Conservation (phyloP, 2,888 invertebrate genomes). For the Sinhomidia bicolor region DNA sequence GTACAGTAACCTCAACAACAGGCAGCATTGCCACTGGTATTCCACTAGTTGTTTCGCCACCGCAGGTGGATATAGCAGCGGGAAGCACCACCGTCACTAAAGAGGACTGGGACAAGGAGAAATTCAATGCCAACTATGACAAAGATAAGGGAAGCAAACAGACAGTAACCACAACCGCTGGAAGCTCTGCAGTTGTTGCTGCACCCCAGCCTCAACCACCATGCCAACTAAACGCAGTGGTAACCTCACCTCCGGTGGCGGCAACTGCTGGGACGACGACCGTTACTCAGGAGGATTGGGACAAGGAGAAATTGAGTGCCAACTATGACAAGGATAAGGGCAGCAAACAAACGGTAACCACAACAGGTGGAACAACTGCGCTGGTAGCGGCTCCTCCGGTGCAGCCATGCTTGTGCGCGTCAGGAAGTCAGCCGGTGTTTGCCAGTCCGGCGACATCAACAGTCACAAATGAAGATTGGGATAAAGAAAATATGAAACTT, state of each 20-base stretch:
- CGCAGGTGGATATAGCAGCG: background rate
- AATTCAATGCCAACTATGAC: background rate
- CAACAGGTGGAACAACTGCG: background rate
- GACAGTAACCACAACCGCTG: slow-evolving; percentile 22
- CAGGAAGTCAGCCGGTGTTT: background rate
- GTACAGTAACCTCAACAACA: too few species aligned
- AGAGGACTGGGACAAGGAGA: slow-evolving; percentile 11
- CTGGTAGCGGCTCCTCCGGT: background rate
- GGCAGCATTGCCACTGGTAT: too few species aligned
- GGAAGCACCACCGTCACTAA: slow-evolving; percentile 34
- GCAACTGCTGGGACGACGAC: background rate
- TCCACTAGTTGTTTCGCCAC: background rate
- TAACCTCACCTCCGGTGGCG: too few species aligned
- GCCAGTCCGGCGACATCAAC: background rate
- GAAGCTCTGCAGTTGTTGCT: too few species aligned
- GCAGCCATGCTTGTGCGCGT: background rate
- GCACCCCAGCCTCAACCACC: too few species aligned
- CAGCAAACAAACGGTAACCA: slow-evolving; percentile 22
- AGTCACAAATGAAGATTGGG: slow-evolving; percentile 18
- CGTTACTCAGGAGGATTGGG: slow-evolving; percentile 12
- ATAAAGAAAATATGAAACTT: slow-evolving; percentile 10
- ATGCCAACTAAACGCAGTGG: too few species aligned
- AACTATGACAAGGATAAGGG: slow-evolving; percentile 34
- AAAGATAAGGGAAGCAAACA: slow-evolving; percentile 36
- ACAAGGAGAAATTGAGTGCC: slow-evolving; percentile 9